phyloP scores from a whole-genome alignment of 2,113 vertebrate genomes.

The Calonectris borealis region DNA sequence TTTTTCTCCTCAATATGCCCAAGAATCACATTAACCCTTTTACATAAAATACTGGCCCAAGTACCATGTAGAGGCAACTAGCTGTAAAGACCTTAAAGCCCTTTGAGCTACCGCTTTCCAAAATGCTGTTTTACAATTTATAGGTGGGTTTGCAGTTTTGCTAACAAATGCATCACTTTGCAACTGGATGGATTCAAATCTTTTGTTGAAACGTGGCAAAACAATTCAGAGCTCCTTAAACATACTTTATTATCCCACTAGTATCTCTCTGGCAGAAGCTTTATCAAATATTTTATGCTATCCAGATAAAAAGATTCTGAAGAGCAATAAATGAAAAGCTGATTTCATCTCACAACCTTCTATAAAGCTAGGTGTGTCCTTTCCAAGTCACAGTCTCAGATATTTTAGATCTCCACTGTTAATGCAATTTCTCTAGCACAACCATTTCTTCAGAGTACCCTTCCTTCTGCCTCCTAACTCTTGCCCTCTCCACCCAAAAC shows the following conservation, averaged over 20 bases:
- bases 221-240: not conserved
- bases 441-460: not conserved
- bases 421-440: not conserved
- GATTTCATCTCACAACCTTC: not conserved
- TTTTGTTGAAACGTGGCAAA: not conserved
- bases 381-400: not conserved
- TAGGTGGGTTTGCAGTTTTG: not conserved
- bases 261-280: not conserved
- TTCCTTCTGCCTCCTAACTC: not conserved
- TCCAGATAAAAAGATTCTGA: not conserved
- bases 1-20: not conserved
- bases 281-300: not conserved
- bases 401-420: not conserved
- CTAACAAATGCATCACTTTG: not conserved
- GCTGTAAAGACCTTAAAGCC: not conserved
- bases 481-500: not conserved
- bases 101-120: not conserved
- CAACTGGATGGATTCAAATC: not conserved
- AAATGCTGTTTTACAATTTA: not conserved
- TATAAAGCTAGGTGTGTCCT: not conserved
- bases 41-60: not conserved
- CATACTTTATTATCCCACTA: not conserved
- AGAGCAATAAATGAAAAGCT: not conserved
- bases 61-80: not conserved
- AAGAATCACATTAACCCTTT: conserved; percentile 20